Conservation (phyloP, 2,113 vertebrate species). For the sheep (Ovis aries) region ARS-UI_Ramb_v3.0 NC_056068.1:67070501-67071000, state of each 20-base stretch:
- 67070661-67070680: background rate
- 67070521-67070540: background rate
- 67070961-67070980: constrained; percentile 51
- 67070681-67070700: background rate
- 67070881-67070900: constrained; percentile 66
- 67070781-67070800: constrained; percentile 19
- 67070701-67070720: background rate
- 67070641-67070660: background rate
- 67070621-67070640: background rate
- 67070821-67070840: background rate
- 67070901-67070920: constrained; percentile 28
- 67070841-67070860: constrained; percentile 43
- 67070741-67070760: background rate
- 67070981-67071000: constrained; percentile 52
- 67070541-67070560: background rate
- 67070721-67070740: background rate
- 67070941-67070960: constrained; percentile 50
- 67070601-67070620: constrained; percentile 1
- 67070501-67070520: background rate
- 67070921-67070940: background rate
- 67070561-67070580: background rate
- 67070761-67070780: background rate
- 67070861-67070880: constrained; percentile 39
- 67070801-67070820: background rate
- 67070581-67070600: background rate